A percentile compares a stretch with the other conserved stretches of the same genome.
phyloP scores from a whole-genome alignment of 2,113 vertebrate genomes.

The Uria aalge region DNA sequence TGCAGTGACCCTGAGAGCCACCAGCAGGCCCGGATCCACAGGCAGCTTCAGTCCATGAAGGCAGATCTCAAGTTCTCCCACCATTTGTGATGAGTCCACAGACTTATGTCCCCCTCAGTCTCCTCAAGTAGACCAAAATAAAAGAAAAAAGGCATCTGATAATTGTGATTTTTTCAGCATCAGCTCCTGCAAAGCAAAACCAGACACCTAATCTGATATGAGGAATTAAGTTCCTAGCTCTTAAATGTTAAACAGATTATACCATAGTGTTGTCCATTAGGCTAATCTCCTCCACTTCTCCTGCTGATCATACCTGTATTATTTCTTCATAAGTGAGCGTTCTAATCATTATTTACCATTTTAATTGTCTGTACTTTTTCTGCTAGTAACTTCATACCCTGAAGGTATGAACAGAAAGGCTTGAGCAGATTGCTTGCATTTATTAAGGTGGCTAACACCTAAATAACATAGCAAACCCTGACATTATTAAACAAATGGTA shows the following conservation, averaged over 20 bases:
- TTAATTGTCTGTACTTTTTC: not conserved
- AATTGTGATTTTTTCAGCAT: not conserved
- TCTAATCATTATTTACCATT: not conserved
- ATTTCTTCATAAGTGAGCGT: not conserved
- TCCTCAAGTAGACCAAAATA: not conserved
- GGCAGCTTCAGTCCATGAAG: not conserved
- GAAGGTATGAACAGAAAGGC: too few species aligned
- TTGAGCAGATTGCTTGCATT: not conserved
- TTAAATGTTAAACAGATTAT: not conserved
- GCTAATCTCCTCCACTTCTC: not conserved
- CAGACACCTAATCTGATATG: not conserved
- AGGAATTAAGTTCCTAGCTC: not conserved
- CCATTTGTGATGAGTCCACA: rapidly evolving
- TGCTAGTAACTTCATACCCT: not conserved
- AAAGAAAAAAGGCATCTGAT: not conserved
- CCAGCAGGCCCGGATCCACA: rapidly evolving
- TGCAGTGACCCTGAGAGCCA: not conserved
- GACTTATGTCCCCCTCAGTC: rapidly evolving
- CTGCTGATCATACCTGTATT: not conserved
- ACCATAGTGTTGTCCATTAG: not conserved
- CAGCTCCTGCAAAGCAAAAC: not conserved
- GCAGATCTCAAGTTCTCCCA: not conserved
- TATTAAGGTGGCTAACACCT: not conserved
- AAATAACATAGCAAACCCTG: not conserved
- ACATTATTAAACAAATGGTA: not conserved